phyloP scores from a whole-genome alignment of 2,113 vertebrate genomes.

The Semnornis frantzii region DNA sequence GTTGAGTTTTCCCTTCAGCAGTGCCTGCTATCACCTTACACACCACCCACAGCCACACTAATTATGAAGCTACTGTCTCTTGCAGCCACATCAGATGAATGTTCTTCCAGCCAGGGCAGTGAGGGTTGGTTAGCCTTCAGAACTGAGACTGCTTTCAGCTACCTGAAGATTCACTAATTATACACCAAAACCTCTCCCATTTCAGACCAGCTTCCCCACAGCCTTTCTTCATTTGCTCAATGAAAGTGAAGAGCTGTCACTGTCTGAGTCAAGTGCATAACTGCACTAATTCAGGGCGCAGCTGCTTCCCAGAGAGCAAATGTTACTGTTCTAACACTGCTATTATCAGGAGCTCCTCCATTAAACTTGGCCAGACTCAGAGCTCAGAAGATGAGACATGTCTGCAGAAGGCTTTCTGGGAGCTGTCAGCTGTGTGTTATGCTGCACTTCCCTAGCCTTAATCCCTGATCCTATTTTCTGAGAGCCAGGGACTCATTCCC shows the following conservation, averaged over 20 bases:
- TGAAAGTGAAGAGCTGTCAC: background rate
- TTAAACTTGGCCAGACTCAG: background rate
- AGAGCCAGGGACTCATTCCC: background rate
- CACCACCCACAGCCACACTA: background rate
- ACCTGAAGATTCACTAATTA: background rate
- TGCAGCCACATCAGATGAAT: background rate
- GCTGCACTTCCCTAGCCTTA: background rate
- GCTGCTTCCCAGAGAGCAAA: background rate
- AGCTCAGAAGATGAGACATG: fast-evolving
- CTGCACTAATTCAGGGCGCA: background rate
- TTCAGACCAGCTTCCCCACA: background rate
- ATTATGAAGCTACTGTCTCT: background rate
- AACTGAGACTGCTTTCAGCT: background rate
- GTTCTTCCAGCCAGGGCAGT: background rate
- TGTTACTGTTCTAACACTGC: background rate
- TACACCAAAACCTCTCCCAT: background rate
- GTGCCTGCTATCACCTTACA: background rate
- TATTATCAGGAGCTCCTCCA: background rate
- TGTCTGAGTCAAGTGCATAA: background rate
- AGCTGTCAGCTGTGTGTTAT: background rate
- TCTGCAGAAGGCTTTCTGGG: background rate
- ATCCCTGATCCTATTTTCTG: background rate
- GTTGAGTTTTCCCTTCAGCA: background rate
- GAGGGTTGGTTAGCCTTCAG: background rate
- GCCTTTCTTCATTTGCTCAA: background rate